phyloP scores from a whole-genome alignment of 2,113 vertebrate genomes.

The Urocitellus parryii region DNA sequence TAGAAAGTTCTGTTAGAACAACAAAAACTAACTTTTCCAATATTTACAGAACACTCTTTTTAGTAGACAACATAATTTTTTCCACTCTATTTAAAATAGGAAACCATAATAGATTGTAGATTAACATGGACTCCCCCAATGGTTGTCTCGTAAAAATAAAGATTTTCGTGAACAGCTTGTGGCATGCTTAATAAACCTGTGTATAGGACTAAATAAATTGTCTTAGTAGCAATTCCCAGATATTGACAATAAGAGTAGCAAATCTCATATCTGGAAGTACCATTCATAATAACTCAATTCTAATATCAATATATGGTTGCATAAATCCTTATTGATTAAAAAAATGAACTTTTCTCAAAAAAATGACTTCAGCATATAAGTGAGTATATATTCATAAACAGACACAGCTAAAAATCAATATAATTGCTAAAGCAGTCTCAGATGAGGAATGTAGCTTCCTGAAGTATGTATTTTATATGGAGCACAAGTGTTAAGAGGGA shows the following conservation, averaged over 20 bases:
- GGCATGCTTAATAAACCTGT: background rate
- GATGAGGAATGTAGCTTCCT: background rate
- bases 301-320: background rate
- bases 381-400: background rate
- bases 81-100: background rate
- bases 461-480: background rate
- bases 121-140: background rate
- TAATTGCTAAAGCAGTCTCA: background rate
- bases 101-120: background rate
- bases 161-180: background rate
- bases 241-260: background rate
- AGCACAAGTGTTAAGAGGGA: background rate
- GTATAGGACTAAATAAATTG: background rate
- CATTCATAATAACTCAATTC: background rate
- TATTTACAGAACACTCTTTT: background rate
- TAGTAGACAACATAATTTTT: background rate
- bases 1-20: background rate
- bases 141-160: background rate
- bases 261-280: background rate
- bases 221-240: background rate
- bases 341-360: background rate
- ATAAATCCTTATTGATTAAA: background rate
- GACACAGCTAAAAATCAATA: background rate
- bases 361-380: background rate
- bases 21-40: background rate